Evolutionary conservation across 2,888 invertebrate species (phyloP), one percentile per base, ranked within the genome.

Genomic region (Agrotis segetum): DNA sequence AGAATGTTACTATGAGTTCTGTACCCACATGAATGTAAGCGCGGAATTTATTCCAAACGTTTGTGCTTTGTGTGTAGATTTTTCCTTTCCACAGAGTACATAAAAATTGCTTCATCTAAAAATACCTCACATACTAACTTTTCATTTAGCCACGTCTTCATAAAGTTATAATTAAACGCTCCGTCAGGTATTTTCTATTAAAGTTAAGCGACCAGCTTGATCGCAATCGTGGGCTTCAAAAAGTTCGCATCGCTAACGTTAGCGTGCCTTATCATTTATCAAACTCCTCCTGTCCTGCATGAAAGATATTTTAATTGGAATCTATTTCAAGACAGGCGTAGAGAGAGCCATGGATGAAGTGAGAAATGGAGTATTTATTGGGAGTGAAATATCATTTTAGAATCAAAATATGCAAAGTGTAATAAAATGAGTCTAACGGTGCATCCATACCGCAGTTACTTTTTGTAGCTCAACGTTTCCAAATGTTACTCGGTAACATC

Each of bases 231-330:
- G 50, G 34, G 19, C 60, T 77, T 79, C 71, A 71, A 72, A 76
- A 82, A 82, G 70, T 84, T 85, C 52, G 73, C 79, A 73, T 58
- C 61, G 64, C 70, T 69, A 77, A 74, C 74, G 75, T 77, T 81
- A 72, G 60, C 84, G 75, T 80, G 83, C 73, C 77, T 81, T 84
- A 84, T 85, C 83, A 78, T 85, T 83, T 79, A 85, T 85, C 78
- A 83, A 76, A 79, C 66, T 81, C 49, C 71, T 64, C 64, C 71
- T 63, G 70, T 83, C 65, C 70, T 76, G 77, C 66, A 68, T 66
- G 73, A 70, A 72, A 77, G 74, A 83, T 75, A 85, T 79, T 84
- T 84, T 84, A 85, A 85, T 84, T 79, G 81, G 58, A 84, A 83
- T 83, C 81, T 82, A 78, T 79, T 84, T 80, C 71, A 71, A 85